These are phyloP conservation scores for Crossocerus cetratus DNA, from an alignment of 2,888 invertebrate genomes.

Conservation along the genomic window DNA sequence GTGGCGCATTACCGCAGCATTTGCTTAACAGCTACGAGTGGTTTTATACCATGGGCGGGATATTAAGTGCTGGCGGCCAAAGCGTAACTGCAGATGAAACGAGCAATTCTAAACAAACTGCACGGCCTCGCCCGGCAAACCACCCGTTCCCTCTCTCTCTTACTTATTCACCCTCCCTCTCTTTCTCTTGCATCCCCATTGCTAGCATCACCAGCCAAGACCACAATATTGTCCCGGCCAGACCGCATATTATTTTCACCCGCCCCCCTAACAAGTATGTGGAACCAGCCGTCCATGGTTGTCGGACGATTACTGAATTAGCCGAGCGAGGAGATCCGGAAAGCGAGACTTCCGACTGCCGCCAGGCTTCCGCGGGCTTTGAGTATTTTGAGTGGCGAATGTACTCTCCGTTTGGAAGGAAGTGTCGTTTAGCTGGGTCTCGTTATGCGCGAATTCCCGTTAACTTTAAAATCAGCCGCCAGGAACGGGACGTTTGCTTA, in stretches of 20 bases:
- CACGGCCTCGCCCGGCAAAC: not conserved
- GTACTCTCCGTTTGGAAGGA: slow-evolving; percentile 16
- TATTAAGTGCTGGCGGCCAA: not conserved
- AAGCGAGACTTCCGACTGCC: not conserved
- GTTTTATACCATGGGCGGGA: not conserved
- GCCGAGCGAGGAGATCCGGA: not conserved
- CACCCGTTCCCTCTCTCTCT: too few relatives aligned
- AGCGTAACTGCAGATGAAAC: not conserved
- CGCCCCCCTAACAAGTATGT: not conserved
- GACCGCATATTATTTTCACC: not conserved
- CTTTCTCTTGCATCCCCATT: too few relatives aligned
- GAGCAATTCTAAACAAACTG: not conserved
- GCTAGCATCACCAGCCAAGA: too few relatives aligned
- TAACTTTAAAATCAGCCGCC: slow-evolving; percentile 40
- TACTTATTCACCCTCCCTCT: too few relatives aligned
- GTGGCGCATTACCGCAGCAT: not conserved
- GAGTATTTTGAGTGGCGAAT: not conserved
- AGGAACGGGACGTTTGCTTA: slow-evolving; percentile 37
- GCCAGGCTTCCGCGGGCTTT: not conserved
- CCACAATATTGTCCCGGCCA: not conserved
- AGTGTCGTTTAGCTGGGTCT: slow-evolving; percentile 26
- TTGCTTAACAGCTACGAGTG: not conserved
- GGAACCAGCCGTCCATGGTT: not conserved
- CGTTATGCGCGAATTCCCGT: slow-evolving; percentile 25
- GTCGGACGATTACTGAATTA: not conserved